phyloP scores from a whole-genome alignment of 2,113 vertebrate genomes.

The Melanocharis versteri region DNA sequence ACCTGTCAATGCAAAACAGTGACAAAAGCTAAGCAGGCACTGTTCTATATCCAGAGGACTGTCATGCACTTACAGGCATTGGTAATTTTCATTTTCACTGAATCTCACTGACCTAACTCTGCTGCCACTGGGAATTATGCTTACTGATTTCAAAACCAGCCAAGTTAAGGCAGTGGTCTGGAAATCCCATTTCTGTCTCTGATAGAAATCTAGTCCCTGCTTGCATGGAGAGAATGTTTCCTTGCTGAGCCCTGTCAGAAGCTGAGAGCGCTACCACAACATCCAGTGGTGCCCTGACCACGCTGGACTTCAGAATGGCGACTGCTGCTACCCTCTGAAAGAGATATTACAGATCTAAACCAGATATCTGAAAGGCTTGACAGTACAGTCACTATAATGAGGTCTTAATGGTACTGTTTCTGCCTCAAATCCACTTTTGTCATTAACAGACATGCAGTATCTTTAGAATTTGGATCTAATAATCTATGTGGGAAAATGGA shows the following conservation, averaged over 20 bases:
- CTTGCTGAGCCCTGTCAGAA: not conserved
- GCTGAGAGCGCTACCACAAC: not conserved
- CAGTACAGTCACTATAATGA: not conserved
- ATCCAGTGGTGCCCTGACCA: not conserved
- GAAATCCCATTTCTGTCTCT: not conserved
- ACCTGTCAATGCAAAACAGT: not conserved
- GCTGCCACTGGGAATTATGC: not conserved
- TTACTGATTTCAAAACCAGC: not conserved
- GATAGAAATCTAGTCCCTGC: not conserved
- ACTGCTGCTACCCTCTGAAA: not conserved
- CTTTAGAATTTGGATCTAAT: not conserved
- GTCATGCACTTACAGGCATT: not conserved
- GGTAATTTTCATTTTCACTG: not conserved
- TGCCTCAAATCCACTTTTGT: not conserved
- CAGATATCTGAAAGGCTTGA: not conserved
- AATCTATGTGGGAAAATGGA: not conserved
- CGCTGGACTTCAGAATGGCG: not conserved
- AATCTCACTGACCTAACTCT: not conserved
- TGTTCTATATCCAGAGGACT: not conserved
- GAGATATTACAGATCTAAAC: not conserved
- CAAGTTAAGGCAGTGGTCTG: not conserved
- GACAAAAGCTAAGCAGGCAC: not conserved
- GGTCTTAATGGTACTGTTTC: not conserved
- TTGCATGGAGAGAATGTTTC: not conserved
- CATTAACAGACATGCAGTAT: not conserved